These are phyloP conservation scores for Sarcophaga caerulescens DNA, from an alignment of 2,888 invertebrate species.

Conservation along the genomic window DNA sequence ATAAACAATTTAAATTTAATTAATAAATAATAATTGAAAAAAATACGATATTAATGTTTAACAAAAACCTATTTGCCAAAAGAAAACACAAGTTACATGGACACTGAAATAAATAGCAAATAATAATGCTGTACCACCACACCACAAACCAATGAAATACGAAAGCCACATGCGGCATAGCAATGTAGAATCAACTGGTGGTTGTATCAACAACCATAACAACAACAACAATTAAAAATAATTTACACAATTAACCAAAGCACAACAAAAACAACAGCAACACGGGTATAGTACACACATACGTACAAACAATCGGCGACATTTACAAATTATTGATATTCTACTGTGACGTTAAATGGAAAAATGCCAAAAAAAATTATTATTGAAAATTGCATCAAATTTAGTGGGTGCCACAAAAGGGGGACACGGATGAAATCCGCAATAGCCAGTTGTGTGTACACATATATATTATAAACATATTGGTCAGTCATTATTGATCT, in stretches of 20 bases:
- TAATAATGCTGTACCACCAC: conserved; percentile 39
- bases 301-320: background rate
- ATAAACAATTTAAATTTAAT: too few species aligned
- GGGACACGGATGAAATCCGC: conserved; percentile 47
- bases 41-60: conserved; percentile 21
- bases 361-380: conserved; percentile 55
- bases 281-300: background rate
- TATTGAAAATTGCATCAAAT: conserved; percentile 60
- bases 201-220: conserved; percentile 45
- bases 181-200: conserved; percentile 62
- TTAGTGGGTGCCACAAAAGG: conserved; percentile 47
- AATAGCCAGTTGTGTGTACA: conserved; percentile 1
- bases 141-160: conserved; percentile 48
- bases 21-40: background rate
- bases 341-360: conserved; percentile 64
- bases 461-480: background rate
- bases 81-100: conserved; percentile 17
- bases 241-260: conserved; percentile 30
- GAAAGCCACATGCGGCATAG: conserved; percentile 28
- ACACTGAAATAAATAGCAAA: conserved; percentile 34
- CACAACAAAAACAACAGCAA: background rate
- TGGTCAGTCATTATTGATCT: background rate
- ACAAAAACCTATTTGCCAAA: conserved; percentile 14
- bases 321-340: conserved; percentile 49
- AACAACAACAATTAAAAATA: conserved; percentile 18